A percentile compares a stretch with the other conserved stretches of the same genome.
These are phyloP conservation scores for Holacanthella duospinosa DNA, from an alignment of 2,888 invertebrate genomes.

Conservation along the genomic window DNA sequence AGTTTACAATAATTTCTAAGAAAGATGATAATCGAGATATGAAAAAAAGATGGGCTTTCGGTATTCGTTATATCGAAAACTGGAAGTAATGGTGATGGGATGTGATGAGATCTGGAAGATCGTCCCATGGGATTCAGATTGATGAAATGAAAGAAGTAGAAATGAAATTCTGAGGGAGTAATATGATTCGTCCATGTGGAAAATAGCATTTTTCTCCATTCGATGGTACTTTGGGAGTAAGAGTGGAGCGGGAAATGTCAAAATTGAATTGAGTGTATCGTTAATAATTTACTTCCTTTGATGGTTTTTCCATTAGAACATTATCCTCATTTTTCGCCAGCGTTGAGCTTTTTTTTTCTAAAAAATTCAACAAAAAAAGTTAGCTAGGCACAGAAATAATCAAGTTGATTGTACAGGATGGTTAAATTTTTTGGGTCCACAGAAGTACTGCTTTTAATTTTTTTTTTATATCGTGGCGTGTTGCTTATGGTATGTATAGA, in stretches of 20 bases:
- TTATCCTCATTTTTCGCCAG: no score
- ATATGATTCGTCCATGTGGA: constrained; percentile 17
- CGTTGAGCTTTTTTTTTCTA: no score
- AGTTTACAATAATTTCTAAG: constrained; percentile 6
- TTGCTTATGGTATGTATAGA: no score
- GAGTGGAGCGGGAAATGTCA: constrained; percentile 18
- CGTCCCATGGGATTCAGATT: constrained; percentile 28
- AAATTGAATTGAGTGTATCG: constrained; percentile 28
- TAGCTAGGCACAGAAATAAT: no score
- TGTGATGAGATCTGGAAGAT: constrained; percentile 24
- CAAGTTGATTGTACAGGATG: no score
- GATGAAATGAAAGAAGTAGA: not conserved
- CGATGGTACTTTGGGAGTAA: not conserved
- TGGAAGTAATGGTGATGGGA: constrained; percentile 14
- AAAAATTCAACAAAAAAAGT: no score
- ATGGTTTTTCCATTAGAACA: constrained; percentile 35
- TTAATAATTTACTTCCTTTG: constrained; percentile 38
- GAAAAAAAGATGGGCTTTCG: no score
- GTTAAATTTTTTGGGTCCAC: no score
- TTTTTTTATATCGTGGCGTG: no score
- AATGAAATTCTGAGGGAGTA: constrained; percentile 23
- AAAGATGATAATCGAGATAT: constrained; percentile 12
- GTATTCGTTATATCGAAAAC: no score
- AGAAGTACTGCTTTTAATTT: no score
- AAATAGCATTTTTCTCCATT: constrained; percentile 21